Evolutionary conservation across 2,888 invertebrate genomes (phyloP).

Genomic region (Eristalinus aeneus): DNA sequence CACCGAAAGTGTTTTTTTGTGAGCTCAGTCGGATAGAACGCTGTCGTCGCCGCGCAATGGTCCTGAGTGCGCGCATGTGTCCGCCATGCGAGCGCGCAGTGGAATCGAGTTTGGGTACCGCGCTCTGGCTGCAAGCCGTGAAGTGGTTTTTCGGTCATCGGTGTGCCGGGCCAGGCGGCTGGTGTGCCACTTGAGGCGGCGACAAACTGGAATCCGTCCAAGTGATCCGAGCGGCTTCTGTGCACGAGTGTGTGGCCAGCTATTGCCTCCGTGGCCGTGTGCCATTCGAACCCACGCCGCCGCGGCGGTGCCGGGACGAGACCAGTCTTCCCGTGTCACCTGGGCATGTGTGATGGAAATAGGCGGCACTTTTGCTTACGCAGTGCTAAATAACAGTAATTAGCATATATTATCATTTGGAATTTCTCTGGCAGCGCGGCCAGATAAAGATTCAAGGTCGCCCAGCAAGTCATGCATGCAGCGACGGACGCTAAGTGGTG

Average conservation of each 20-base stretch:
- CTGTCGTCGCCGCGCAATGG: slow-evolving; percentile 1
- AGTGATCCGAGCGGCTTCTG: slow-evolving; percentile 20
- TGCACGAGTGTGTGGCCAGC: neutral
- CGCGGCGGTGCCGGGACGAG: neutral
- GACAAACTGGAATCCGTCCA: slow-evolving; percentile 44
- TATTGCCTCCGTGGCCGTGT: slow-evolving; percentile 28
- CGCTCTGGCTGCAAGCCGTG: slow-evolving; percentile 35
- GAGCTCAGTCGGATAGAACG: slow-evolving; percentile 33
- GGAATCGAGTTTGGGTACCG: neutral
- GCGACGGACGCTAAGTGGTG: slow-evolving; percentile 18
- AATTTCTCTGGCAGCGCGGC: slow-evolving; percentile 45
- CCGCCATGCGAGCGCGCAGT: slow-evolving; percentile 41
- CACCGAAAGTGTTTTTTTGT: slow-evolving; percentile 67
- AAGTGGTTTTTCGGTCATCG: slow-evolving; percentile 29
- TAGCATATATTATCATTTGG: slow-evolving; percentile 65
- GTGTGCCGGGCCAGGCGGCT: neutral
- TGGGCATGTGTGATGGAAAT: slow-evolving; percentile 17
- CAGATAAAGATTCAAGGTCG: slow-evolving; percentile 64
- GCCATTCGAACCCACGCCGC: slow-evolving; percentile 42
- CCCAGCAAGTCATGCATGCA: slow-evolving; percentile 12
- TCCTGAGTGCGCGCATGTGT: slow-evolving; percentile 47
- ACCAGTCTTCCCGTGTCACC: slow-evolving; percentile 39
- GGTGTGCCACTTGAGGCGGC: neutral
- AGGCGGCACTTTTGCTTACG: slow-evolving; percentile 65
- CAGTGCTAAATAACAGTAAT: slow-evolving; percentile 68